Percentiles rank a stretch among this genome's conserved stretches.
Evolutionary conservation across 1,140 invertebrate genomes (phyloP).

Genomic region (Lucilia sericata): DNA sequence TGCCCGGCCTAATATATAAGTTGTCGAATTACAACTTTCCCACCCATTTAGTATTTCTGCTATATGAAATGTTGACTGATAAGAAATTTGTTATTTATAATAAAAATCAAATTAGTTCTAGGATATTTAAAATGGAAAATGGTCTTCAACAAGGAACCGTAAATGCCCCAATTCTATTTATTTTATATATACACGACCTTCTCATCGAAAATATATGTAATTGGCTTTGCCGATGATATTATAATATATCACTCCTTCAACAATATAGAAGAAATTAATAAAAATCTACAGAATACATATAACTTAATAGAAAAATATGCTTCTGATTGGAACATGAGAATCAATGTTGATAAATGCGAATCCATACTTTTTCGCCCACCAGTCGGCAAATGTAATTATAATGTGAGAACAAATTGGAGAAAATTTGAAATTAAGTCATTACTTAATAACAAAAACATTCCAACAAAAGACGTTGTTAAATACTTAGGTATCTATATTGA

Average conservation of each 20-base stretch:
- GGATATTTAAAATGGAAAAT: constrained; percentile 30
- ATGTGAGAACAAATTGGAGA: not conserved
- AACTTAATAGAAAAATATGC: constrained; percentile 32
- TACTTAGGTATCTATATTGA: not conserved
- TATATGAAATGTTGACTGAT: constrained; percentile 21
- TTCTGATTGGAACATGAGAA: constrained; percentile 37
- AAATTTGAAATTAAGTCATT: not conserved
- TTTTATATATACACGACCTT: constrained; percentile 30
- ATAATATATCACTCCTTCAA: constrained; percentile 18
- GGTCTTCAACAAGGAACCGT: constrained; percentile 38
- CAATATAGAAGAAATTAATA: constrained; percentile 29
- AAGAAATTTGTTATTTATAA: not conserved
- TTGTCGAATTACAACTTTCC: constrained; percentile 19
- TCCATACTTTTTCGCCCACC: constrained; percentile 12
- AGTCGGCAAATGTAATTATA: constrained; percentile 15
- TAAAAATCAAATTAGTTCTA: constrained; percentile 12
- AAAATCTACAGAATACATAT: constrained; percentile 18
- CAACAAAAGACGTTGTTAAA: not conserved
- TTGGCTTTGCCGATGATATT: constrained; percentile 30
- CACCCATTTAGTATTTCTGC: not conserved
- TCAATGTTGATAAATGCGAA: constrained; percentile 43
- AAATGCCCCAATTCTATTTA: constrained; percentile 38
- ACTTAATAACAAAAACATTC: not conserved
- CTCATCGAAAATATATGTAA: not conserved
- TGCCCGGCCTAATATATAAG: not conserved